phyloP scores from a whole-genome alignment of 1,140 invertebrate species.

The Lutraria rhynchaena region DNA sequence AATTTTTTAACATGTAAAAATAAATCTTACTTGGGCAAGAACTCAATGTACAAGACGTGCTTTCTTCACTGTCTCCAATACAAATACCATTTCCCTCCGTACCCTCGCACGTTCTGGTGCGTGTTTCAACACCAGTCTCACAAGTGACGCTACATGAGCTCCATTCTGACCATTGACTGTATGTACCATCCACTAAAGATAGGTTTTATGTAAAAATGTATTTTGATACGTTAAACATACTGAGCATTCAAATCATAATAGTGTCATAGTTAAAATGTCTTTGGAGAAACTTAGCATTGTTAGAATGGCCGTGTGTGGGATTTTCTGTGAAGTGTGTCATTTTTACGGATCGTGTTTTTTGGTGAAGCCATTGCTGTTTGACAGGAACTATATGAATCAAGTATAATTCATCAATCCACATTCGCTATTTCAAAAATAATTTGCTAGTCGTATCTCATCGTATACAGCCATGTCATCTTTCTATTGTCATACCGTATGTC shows the following conservation, averaged over 20 bases:
- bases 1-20: not conserved
- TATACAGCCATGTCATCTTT: no score
- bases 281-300: not conserved
- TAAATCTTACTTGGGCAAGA: slow-evolving; percentile 31
- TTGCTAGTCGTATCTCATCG: no score
- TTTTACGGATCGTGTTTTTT: no score
- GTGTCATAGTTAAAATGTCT: not conserved
- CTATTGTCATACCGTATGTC: no score
- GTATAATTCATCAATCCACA: no score
- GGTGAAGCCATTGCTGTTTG: no score
- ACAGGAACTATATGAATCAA: no score
- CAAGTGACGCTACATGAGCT: slow-evolving; percentile 43
- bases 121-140: slow-evolving; percentile 2
- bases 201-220: no score
- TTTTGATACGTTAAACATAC: not conserved
- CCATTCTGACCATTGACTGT: slow-evolving; percentile 21
- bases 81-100: slow-evolving; percentile 33
- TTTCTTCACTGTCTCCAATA: slow-evolving; percentile 11
- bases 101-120: slow-evolving; percentile 19
- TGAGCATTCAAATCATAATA: no score
- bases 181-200: slow-evolving; percentile 44
- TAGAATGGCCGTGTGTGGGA: no score
- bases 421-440: no score
- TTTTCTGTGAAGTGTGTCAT: no score
- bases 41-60: not conserved